A percentile compares a stretch with the other conserved stretches of the same genome.
phyloP scores from a whole-genome alignment of 1,140 invertebrate genomes.

The Drosophila suzukii region DNA sequence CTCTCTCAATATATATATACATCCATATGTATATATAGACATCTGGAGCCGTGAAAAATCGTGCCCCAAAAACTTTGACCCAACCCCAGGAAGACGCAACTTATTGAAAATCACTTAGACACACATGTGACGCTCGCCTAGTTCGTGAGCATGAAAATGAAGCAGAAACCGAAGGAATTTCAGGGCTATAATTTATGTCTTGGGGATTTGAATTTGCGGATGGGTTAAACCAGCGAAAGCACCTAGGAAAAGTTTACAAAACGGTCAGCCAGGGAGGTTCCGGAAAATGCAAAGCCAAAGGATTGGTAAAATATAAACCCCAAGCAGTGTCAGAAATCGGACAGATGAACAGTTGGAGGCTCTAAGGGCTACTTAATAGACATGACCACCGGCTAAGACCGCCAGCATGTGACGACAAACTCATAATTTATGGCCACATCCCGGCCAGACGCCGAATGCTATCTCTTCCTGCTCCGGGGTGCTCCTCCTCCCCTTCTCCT shows the following conservation, averaged over 20 bases:
- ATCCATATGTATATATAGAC: conserved; percentile 66
- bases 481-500: neutral
- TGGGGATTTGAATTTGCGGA: conserved; percentile 8
- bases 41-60: conserved; percentile 80
- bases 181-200: conserved; percentile 39
- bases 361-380: conserved; percentile 69
- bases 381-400: conserved; percentile 52
- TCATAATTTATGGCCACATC: conserved; percentile 72
- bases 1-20: conserved; percentile 34
- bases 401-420: conserved; percentile 72
- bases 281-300: conserved; percentile 27
- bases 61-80: conserved; percentile 81
- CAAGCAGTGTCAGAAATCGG: conserved; percentile 57
- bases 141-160: conserved; percentile 62
- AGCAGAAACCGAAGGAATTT: conserved; percentile 27
- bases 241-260: conserved; percentile 22
- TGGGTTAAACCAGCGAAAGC: neutral
- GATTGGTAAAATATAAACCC: conserved; percentile 53
- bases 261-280: conserved; percentile 5
- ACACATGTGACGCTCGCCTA: conserved; percentile 71
- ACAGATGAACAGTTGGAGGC: conserved; percentile 28
- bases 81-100: conserved; percentile 48
- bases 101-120: conserved; percentile 83
- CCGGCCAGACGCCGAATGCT: conserved; percentile 60
- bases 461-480: conserved; percentile 43